Base-by-base conservation (phyloP, 2,113 vertebrate genomes). In the Chloebia gouldiae region DNA sequence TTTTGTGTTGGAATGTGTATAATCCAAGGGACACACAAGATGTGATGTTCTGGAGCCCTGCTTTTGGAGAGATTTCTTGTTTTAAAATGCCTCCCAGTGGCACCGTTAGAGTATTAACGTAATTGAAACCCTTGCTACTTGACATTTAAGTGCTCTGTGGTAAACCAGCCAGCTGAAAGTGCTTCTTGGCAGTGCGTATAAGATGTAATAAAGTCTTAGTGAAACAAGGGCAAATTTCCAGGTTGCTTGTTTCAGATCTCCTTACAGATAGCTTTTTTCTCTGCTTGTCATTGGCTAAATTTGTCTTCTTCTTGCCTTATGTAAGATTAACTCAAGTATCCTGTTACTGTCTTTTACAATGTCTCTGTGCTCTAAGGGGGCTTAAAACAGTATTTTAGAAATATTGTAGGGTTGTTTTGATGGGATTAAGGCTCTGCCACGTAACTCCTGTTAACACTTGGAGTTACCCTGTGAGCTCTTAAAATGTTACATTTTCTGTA, bases 211-310 rank as follows among this genome's bases (percentile, higher is more conserved):
- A 95, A 92, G 60, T 61, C 59, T 91, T 53, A 75, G 60, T 53
- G 85, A 96, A 79, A 7, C 64, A 39, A 54, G 39, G 39, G 75
- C 93, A 39, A 53, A 84, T 40, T 86, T 95, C 81, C 70, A 84
- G n/a, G 69, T 82, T 73, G 72, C 61, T 24, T 84, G 19, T 73
- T 94, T 87, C 73, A 0, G 78, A 92, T 97, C 88, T 86, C 40
- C 95, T 96, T 78, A 77, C 75, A 27, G 56, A 45, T 49, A 86
- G 44, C 63, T 95, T 93, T 44, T 95, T 94, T 86, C 83, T 97
- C 76, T 93, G 70, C 69, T 80, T 70, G 72, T 97, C 89, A 93
- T 31, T 86, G 42, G 78, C 71, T 86, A 85, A 91, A 95, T 97
- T 42, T 82, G 72, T 95, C 75, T 88, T 80, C 96, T 88, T 59